phyloP scores from a whole-genome alignment of 2,113 vertebrate species.

The Oplegnathus fasciatus region DNA sequence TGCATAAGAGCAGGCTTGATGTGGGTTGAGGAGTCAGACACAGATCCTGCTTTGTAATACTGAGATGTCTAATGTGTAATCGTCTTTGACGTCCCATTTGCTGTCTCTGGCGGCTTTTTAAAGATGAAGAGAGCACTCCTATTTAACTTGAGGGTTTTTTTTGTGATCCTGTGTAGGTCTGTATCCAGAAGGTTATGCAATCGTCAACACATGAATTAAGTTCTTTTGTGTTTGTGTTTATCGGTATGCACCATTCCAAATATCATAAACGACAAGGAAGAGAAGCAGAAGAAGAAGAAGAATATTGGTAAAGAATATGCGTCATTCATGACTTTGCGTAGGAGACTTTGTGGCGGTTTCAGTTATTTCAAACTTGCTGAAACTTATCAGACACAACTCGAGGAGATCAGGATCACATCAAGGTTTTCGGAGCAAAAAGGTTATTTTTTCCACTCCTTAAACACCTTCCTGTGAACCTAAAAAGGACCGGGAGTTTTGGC shows the following conservation, averaged over 20 bases:
- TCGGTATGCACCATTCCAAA: not conserved
- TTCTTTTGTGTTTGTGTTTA: conserved; percentile 20
- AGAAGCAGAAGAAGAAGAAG: not conserved
- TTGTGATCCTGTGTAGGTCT: conserved; percentile 31
- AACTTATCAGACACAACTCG: not conserved
- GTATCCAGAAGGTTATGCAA: conserved; percentile 39
- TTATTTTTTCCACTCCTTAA: not conserved
- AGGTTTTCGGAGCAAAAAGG: not conserved
- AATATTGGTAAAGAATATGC: not conserved
- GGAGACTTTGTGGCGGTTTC: not conserved
- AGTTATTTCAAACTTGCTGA: not conserved
- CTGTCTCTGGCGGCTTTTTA: conserved; percentile 37
- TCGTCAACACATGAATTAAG: not conserved
- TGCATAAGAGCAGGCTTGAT: conserved; percentile 60
- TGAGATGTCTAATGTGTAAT: conserved; percentile 64
- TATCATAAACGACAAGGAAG: not conserved
- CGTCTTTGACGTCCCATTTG: conserved; percentile 58
- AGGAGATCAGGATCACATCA: not conserved
- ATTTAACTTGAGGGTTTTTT: conserved; percentile 26
- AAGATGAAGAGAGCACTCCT: conserved; percentile 37
- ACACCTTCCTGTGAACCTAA: not conserved
- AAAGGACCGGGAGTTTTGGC: not conserved
- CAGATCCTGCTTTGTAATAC: conserved; percentile 56
- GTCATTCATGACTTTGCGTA: not conserved
- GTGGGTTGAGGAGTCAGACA: conserved; percentile 63